Evolutionary conservation across 2,888 invertebrate genomes (phyloP), one percentile per base, ranked within the genome.

Genomic region (Drosophila monieri): DNA sequence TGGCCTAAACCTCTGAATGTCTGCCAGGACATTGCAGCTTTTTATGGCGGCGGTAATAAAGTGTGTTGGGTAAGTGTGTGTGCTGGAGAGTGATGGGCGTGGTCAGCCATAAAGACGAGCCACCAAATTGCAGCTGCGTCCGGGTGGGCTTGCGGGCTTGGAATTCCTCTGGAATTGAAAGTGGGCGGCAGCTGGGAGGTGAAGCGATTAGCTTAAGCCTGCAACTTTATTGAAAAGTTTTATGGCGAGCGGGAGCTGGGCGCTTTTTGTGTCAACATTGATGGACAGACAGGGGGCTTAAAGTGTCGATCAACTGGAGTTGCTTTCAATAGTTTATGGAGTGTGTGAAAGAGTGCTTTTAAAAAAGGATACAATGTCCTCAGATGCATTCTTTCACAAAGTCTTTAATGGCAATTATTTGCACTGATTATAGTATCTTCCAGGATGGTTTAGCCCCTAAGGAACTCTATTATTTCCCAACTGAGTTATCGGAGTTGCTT

Each of bases 171-270:
- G 43, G 12, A 21, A 23, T 35, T 23, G 49, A 12, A 12, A 41
- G 48, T 48, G 32, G 30, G 32, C n/a, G 6, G 35, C 25, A 1
- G 2, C 4, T 14, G 47, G 59, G 43, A 51, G 76, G 27, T 52
- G 64, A 61, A 47, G 80, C 59, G 76, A 80, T 81, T 85, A 62
- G 67, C 56, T 69, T 73, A 81, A 81, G 79, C 53, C 43, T 66
- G 75, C 70, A 78, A 74, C 64, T 72, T 79, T 77, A 83, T 77
- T 81, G 77, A 81, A 85, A 85, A 69, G 23, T 73, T 66, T 62
- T 67, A 59, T 64, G 67, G n/a, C 15, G 21, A 15, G 44, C 32
- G 54, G 51, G 51, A 37, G 67, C 52, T 37, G n/a, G 18, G 48
- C 41, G 25, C 32, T 41, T 57, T 43, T 49, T 61, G 61, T 64